A percentile compares a stretch with the other conserved stretches of the same genome.
Conservation (phyloP, 92 coral and sea anemone genomes). For the Ricordea florida region DNA sequence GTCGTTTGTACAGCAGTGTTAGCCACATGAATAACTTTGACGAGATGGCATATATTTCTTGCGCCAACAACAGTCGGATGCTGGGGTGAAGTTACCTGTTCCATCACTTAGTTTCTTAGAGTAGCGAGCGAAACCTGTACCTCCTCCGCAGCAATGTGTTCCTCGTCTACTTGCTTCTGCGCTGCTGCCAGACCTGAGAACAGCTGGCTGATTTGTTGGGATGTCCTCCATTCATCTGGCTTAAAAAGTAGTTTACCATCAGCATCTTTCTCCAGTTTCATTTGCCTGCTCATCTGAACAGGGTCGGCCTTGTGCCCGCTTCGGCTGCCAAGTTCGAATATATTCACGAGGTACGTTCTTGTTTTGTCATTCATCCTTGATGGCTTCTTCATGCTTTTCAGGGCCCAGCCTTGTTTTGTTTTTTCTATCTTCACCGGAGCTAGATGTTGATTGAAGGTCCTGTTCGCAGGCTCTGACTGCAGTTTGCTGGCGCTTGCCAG, state of each 20-base stretch:
- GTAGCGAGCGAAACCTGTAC: conserved; percentile 2
- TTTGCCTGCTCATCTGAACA: conserved; percentile 27
- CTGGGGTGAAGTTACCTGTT: not conserved
- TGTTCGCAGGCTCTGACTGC: not conserved
- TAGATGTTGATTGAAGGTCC: not conserved
- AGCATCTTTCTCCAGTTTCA: conserved; percentile 22
- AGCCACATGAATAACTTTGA: no score
- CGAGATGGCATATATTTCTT: conserved; percentile 17
- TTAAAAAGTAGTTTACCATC: not conserved
- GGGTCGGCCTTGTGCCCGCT: conserved; percentile 40
- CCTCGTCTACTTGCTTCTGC: conserved; percentile 23
- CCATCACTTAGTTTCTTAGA: conserved; percentile 1
- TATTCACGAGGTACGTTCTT: conserved; percentile 18
- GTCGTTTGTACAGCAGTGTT: no score
- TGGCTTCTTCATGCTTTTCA: conserved; percentile 14
- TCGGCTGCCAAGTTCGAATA: conserved; percentile 17
- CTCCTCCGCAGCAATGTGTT: conserved; percentile 15
- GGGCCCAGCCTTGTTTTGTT: conserved; percentile 46
- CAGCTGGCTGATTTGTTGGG: conserved; percentile 16
- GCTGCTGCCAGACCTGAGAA: conserved; percentile 25
- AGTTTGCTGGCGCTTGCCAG: not conserved
- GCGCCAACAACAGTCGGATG: conserved; percentile 23
- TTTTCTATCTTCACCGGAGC: not conserved
- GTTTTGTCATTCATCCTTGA: conserved; percentile 29
- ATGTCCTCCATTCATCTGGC: conserved; percentile 40